Conservation (phyloP, 2,888 invertebrate genomes). For the Imbricaverruca yamaguchii region DNA sequence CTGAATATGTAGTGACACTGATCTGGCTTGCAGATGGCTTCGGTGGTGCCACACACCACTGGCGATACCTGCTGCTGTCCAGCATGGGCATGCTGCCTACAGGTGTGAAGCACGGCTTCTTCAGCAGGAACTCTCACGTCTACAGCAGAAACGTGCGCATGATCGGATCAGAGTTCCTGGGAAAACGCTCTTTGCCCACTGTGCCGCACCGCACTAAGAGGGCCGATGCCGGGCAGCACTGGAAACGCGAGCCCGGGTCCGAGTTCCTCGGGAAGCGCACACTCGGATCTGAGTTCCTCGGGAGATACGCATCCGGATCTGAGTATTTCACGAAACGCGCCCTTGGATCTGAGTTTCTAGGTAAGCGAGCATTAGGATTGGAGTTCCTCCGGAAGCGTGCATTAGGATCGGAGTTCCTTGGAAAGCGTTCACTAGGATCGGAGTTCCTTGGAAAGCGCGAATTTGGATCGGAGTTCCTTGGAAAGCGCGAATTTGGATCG, state of each 20-base stretch:
- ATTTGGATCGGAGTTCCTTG: too few species aligned
- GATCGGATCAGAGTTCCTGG: constrained; percentile 9
- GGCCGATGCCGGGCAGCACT: too few species aligned
- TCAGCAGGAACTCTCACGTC: neutral
- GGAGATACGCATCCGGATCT: neutral
- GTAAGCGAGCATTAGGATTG: neutral
- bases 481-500: too few species aligned
- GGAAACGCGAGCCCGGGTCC: neutral
- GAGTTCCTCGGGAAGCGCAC: neutral
- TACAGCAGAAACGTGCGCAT: neutral
- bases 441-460: neutral
- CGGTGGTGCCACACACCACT: neutral
- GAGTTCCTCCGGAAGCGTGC: neutral
- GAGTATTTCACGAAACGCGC: neutral
- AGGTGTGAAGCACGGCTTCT: neutral
- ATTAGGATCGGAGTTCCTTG: neutral
- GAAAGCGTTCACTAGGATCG: neutral
- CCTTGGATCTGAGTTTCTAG: neutral
- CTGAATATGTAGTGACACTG: too few species aligned
- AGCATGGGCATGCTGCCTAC: neutral
- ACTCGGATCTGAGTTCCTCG: neutral
- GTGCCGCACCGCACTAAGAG: too few species aligned
- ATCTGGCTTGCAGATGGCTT: neutral
- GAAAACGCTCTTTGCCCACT: neutral
- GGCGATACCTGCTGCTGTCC: neutral